Evolutionary conservation across 2,888 invertebrate species (phyloP), one percentile per base, ranked within the genome.

Genomic region (Heliconius aoede): DNA sequence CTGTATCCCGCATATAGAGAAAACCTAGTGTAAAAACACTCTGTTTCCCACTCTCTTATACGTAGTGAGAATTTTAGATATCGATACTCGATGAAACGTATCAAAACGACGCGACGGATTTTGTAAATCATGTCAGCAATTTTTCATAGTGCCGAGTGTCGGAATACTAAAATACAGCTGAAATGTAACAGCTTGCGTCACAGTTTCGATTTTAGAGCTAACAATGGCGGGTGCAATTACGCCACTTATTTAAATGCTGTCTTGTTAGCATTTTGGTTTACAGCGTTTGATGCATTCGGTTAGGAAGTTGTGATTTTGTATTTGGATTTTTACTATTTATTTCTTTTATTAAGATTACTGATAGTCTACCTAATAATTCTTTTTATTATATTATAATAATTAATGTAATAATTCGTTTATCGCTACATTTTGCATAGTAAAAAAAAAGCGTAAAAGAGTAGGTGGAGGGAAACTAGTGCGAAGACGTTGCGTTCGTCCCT

Each of bases 101-200:
- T 36, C 28, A 68, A 36, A 11, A 36, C 36, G 2, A 36, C 73
- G 28, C 65, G 11, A 26, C 73, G 18, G 51, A 15, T 61, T 68
- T 73, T 46, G 71, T 76, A 71, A 62, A 64, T 71, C 64, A 77
- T 79, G 77, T 79, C 77, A 55, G 64, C 72, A 58, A 77, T 78
- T 73, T 78, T 77, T 78, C 77, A 72, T 75, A 62, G 78, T 62
- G 62, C 68, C 71, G 74, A 76, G 55, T 73, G 71, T 64, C 68
- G 62, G 74, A 75, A 73, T 75, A 65, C 79, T 79, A 75, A 75
- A 77, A 77, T 73, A 73, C 79, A 75, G 73, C 68, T 46, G 60
- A 77, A 77, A 77, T 71, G 79, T 79, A 77, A 77, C 77, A 77
- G 79, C 73, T 75, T 79, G 79, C 46, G 55, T 71, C 69, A 76